Base-by-base conservation (phyloP, 2,888 invertebrate species). In the Dynastes maya region DNA sequence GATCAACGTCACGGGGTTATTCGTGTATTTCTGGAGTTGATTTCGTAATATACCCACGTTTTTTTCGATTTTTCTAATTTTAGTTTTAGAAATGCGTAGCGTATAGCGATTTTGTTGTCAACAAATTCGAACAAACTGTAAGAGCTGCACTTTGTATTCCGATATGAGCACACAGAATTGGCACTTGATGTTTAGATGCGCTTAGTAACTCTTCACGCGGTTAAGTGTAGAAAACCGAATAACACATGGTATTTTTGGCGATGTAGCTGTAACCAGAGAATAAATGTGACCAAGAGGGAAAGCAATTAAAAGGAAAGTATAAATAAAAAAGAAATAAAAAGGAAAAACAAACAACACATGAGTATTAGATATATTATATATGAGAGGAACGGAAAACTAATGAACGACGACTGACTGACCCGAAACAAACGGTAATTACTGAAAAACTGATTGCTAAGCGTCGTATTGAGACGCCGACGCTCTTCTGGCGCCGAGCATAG, bases 391-490 rank as follows among this genome's bases (percentile, higher is more conserved):
- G 40, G 72, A 45, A 61, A 71, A 74, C 49, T 61, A 74, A 74
- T 74, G 72, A 74, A 74, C 72, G 61, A 74, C 72, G 72, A 74
- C 72, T 45, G 72, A 74, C 72, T 61, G 61, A 74, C 72, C 72
- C 72, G 72, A 74, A 74, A 74, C 72, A 74, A 74, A 74, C 72
- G 86, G 85, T 87, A 88, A 88, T 88, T 88, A 88, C 87, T 83
- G 85, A 85, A 74, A 74, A 87, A 86, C 86, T 87, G 87, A 87
- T 88, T 87, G 88, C 86, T 74, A 74, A 86, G 87, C 87, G 87
- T 86, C 86, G 86, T 85, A 84, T 84, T 85, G 86, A 87, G 87
- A 86, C 88, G 88, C 87, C 88, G 88, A 87, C 88, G 87, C 88
- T 86, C 84, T 88, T 87, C 88, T 88, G 88, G 87, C 87, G 88